Base-by-base conservation (phyloP, 2,797 vertebrate species). In the Microtus obscurus region DNA sequence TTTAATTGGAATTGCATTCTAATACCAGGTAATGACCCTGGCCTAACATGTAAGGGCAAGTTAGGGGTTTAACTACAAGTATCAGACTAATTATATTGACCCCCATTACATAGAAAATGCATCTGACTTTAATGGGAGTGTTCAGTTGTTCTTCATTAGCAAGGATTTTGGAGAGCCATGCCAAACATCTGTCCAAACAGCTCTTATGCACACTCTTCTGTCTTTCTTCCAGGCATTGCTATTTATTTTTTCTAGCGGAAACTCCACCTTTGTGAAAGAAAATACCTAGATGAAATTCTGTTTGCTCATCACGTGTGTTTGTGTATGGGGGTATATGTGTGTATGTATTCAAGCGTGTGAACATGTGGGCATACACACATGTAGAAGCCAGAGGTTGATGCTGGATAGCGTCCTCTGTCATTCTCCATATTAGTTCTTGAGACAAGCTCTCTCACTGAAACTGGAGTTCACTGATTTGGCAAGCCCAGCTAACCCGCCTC, bases 1-100 rank as follows among this genome's bases (percentile, higher is more conserved):
- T 95, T 59, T 96, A 83, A 97, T 81, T 96, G 89, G 63, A 93
- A 76, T 48, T 91, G 82, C 89, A 43, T 91, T 94, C 43, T 93
- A 87, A 71, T 87, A 89, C 40, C 34, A 6, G 81, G 51, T 93
- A 85, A 95, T 87, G 40, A 21, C 23, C 21, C 45, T 96, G 91
- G 27, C 59, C 93, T 96, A 63, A 94, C 37, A 93, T 87, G 45
- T 93, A 95, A 95, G 91, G 94, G 45, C 83, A 90, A 95, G 9
- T 56, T 63, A 77, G 27, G 48, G 21, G 23, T 90, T 76, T 95
- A 23, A 51, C 63, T 96, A 77, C 53, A 69, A 73, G 80, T 94
- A 85, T 53, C 80, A 93, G 80, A 71, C 23, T 97, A 95, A 94
- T 91, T 80, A 71, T 61, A 53, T 73, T 96, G 93, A 92, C 65